Evolutionary conservation across 2,797 vertebrate genomes (phyloP).

Genomic region (Moxostoma hubbsi): DNA sequence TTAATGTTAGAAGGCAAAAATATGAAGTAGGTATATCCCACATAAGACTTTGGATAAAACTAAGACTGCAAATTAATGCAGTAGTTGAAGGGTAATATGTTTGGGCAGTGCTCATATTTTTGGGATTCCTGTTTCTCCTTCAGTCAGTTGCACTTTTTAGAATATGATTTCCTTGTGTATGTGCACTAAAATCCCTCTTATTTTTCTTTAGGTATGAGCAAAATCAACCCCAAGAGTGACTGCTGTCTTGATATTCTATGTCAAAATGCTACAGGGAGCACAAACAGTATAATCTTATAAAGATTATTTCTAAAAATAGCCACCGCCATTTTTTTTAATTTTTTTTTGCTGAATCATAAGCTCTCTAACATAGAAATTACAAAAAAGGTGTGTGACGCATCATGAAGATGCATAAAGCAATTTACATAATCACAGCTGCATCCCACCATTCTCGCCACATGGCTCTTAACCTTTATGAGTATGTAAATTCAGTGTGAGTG

Average conservation of each 20-base stretch:
- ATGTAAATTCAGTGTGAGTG: slow-evolving; percentile 13
- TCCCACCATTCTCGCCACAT: slow-evolving; percentile 12
- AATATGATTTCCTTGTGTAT: neutral
- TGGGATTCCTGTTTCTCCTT: neutral
- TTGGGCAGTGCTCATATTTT: neutral
- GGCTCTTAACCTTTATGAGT: slow-evolving; percentile 33
- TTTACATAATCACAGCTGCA: slow-evolving; percentile 38
- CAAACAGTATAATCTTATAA: slow-evolving; percentile 18
- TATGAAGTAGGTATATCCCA: neutral
- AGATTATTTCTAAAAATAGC: slow-evolving; percentile 45
- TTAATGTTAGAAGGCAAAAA: no score
- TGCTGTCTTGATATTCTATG: neutral
- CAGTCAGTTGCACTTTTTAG: neutral
- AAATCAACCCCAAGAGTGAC: neutral
- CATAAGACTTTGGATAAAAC: no score
- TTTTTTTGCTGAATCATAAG: slow-evolving; percentile 34
- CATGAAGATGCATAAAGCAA: slow-evolving; percentile 9
- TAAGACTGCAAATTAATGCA: neutral
- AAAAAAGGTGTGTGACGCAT: slow-evolving; percentile 13
- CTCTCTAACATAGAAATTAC: slow-evolving; percentile 49
- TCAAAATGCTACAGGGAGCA: slow-evolving; percentile 35
- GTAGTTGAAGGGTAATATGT: neutral
- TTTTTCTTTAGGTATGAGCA: neutral
- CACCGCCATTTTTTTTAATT: neutral
- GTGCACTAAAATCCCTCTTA: neutral